Evolutionary conservation across 2,113 vertebrate species (phyloP).

Genomic region (Pungitius pungitius): DNA sequence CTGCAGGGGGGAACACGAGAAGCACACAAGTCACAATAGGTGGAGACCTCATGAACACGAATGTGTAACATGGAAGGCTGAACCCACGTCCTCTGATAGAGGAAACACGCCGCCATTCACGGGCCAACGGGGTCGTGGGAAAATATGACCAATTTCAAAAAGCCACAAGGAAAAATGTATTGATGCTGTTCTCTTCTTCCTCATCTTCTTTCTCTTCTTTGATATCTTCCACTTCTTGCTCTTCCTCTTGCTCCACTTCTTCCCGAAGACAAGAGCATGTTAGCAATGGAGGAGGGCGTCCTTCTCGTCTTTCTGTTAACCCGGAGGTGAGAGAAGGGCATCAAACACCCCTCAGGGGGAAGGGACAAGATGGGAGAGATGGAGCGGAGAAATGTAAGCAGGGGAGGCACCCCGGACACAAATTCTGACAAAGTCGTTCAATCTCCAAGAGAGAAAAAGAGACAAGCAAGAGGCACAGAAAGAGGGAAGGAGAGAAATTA

Average conservation of each 20-base stretch:
- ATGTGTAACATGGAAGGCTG: background rate
- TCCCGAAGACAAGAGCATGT: background rate
- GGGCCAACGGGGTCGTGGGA: background rate
- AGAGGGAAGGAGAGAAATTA: background rate
- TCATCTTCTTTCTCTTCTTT: background rate
- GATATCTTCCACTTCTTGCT: no score
- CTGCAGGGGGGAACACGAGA: background rate
- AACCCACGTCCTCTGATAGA: background rate
- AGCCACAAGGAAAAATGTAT: no score
- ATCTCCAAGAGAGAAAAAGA: background rate
- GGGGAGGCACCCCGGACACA: background rate
- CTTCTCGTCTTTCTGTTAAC: slow-evolving; percentile 15
- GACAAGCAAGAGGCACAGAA: background rate
- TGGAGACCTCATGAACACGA: background rate
- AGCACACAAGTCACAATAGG: background rate
- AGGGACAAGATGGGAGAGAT: background rate
- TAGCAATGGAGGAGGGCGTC: slow-evolving; percentile 14
- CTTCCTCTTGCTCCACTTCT: no score
- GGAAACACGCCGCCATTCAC: background rate
- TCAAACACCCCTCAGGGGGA: slow-evolving; percentile 23
- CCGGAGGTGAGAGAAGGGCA: slow-evolving; percentile 51
- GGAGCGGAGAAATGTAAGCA: no score
- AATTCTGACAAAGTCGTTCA: slow-evolving; percentile 1
- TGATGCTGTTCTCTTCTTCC: no score
- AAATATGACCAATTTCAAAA: no score